These are phyloP conservation scores for Eurystomus gularis DNA, from an alignment of 2,113 vertebrate species.

Conservation along the genomic window DNA sequence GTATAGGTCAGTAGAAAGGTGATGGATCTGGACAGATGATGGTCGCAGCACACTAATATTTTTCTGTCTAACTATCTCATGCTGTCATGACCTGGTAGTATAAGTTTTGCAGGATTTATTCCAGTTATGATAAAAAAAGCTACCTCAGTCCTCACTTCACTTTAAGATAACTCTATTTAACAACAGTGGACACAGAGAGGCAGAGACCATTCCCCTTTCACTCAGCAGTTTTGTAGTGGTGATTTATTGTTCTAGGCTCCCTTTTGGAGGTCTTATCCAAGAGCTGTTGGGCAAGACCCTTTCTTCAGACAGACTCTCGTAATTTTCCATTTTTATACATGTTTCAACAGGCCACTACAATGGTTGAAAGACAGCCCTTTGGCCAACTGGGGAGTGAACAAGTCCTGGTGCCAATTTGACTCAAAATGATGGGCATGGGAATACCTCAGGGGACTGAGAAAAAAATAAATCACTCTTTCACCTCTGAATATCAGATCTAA, in stretches of 20 bases:
- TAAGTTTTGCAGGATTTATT: background rate
- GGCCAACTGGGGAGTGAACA: background rate
- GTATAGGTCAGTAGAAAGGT: background rate
- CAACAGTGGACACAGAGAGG: background rate
- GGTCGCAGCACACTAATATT: background rate
- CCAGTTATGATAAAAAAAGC: background rate
- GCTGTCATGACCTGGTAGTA: background rate
- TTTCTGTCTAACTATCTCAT: background rate
- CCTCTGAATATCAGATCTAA: background rate
- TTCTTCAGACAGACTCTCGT: constrained; percentile 31
- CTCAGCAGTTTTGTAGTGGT: background rate
- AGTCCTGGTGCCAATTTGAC: background rate
- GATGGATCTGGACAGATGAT: background rate
- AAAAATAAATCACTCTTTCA: background rate
- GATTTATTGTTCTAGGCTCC: background rate
- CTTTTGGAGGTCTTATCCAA: background rate
- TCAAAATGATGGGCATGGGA: background rate
- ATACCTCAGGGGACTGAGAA: background rate
- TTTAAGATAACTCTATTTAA: background rate
- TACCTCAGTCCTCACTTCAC: background rate
- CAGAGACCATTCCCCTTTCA: background rate
- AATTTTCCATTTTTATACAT: constrained; percentile 36
- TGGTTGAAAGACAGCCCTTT: background rate
- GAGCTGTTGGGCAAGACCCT: background rate
- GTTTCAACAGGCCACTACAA: constrained; percentile 51